Percentiles rank a stretch among this genome's conserved stretches.
phyloP scores from a whole-genome alignment of 2,113 vertebrate genomes.

The Rhea americana region DNA sequence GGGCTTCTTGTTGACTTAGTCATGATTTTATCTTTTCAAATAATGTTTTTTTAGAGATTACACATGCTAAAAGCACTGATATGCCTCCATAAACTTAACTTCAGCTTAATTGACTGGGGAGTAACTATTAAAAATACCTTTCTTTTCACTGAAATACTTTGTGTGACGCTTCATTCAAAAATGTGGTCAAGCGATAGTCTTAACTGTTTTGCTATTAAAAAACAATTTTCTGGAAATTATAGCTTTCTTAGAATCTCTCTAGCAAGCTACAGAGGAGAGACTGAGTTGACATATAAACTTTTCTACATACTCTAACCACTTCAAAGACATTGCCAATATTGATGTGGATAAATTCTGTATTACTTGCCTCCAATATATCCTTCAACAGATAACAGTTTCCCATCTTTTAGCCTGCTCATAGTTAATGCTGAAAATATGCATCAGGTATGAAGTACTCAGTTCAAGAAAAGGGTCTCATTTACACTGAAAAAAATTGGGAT shows the following conservation, averaged over 20 bases:
- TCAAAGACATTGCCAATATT: constrained; percentile 29
- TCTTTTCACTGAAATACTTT: not conserved
- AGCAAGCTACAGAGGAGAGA: not conserved
- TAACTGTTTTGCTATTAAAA: not conserved
- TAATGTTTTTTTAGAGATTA: not conserved
- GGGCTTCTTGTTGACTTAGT: not conserved
- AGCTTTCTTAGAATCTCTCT: not conserved
- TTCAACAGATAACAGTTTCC: constrained; percentile 14
- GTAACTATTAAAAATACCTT: not conserved
- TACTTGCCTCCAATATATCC: not conserved
- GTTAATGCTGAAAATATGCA: not conserved
- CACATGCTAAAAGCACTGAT: not conserved
- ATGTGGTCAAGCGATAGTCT: not conserved
- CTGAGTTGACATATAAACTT: not conserved
- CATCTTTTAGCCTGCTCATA: not conserved
- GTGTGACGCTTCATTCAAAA: not conserved
- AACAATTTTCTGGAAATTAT: not conserved
- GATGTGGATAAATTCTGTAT: not conserved
- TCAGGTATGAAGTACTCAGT: not conserved
- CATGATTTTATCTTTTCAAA: not conserved
- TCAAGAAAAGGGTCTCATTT: not conserved
- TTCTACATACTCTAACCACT: constrained; percentile 15
- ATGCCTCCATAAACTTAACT: not conserved
- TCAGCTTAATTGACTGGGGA: not conserved
- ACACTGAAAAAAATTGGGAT: not conserved